Conservation (phyloP, 35 echinoderm and acorn worm species). For the Eucidaris tribuloides region DNA sequence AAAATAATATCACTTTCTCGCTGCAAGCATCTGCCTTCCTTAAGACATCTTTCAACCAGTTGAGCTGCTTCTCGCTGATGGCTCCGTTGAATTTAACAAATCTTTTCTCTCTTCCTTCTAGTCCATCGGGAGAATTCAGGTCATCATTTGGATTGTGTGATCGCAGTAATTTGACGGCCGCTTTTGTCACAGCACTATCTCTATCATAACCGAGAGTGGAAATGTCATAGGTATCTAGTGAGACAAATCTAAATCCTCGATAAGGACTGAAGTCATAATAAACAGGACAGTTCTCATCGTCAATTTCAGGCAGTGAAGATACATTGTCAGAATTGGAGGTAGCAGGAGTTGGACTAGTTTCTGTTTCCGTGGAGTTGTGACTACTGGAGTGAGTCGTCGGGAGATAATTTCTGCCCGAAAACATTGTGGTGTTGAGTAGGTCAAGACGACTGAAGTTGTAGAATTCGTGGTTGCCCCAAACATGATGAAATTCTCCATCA, state of each 20-base stretch:
- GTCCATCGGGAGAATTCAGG: conserved; percentile 35
- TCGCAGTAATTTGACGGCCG: conserved; percentile 6
- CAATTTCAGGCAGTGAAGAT: too few relatives aligned
- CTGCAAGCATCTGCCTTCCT: conserved; percentile 20
- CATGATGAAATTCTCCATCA: conserved; percentile 53
- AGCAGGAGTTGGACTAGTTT: too few relatives aligned
- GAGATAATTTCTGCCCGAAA: conserved; percentile 7
- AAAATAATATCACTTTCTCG: conserved; percentile 51
- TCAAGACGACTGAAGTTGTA: conserved; percentile 77
- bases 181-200: neutral
- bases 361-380: too few relatives aligned
- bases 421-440: conserved; percentile 35
- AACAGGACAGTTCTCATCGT: conserved; percentile 8
- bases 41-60: conserved; percentile 68
- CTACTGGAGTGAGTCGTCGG: neutral
- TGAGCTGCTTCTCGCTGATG: conserved; percentile 60
- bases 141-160: conserved; percentile 36
- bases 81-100: conserved; percentile 63
- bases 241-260: conserved; percentile 59
- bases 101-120: conserved; percentile 11
- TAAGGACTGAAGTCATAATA: conserved; percentile 79
- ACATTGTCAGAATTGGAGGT: too few relatives aligned
- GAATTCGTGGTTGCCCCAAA: conserved; percentile 86
- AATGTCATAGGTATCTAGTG: conserved; percentile 55
- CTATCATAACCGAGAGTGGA: neutral